phyloP scores from a whole-genome alignment of 2,888 invertebrate genomes.

The Hydriomena furcata region DNA sequence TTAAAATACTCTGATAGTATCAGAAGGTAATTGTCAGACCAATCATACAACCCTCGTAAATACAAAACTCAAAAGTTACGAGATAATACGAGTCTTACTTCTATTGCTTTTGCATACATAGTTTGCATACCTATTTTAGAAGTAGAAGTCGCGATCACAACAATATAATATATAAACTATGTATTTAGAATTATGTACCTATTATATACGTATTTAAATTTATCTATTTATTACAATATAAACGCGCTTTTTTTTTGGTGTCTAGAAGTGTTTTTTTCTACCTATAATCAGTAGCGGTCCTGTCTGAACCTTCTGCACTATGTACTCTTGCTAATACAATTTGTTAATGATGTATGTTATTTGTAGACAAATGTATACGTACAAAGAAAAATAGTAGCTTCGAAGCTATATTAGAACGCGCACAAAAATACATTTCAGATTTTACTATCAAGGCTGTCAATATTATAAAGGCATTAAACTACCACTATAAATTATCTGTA shows the following conservation, averaged over 20 bases:
- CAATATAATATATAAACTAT: slow-evolving; percentile 39
- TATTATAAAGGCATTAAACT: too few relatives aligned
- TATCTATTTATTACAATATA: slow-evolving; percentile 3
- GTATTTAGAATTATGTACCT: not conserved
- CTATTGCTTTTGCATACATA: slow-evolving; percentile 61
- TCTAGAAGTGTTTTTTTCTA: too few relatives aligned
- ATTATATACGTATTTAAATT: slow-evolving; percentile 1
- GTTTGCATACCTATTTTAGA: too few relatives aligned
- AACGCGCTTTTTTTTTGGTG: not conserved
- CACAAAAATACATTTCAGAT: slow-evolving; percentile 4
- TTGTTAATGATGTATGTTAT: too few relatives aligned
- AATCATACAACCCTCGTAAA: not conserved
- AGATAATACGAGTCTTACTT: slow-evolving; percentile 42
- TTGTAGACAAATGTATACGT: too few relatives aligned
- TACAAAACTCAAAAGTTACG: not conserved
- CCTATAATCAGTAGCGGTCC: too few relatives aligned
- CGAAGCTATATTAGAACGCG: not conserved
- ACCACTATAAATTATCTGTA: not conserved
- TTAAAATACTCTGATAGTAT: too few relatives aligned
- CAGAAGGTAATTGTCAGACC: not conserved
- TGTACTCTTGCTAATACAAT: too few relatives aligned
- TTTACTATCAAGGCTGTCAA: not conserved
- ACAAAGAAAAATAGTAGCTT: not conserved
- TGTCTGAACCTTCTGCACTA: too few relatives aligned
- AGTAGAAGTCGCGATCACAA: slow-evolving; percentile 56